Conservation (phyloP, 2,888 invertebrate genomes). For the Trachelus troglodyta region DNA sequence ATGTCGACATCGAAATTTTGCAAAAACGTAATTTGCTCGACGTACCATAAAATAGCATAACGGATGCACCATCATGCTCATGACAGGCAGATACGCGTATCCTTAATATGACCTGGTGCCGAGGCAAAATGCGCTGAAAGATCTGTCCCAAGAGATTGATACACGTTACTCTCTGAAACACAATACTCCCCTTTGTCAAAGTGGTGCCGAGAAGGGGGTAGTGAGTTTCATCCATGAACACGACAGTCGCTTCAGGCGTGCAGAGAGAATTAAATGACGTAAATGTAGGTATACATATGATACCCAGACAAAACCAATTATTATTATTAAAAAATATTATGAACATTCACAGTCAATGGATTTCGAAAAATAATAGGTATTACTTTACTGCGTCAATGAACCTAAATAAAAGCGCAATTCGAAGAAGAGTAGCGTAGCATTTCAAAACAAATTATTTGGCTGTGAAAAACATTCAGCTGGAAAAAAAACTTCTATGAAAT, state of each 20-base stretch:
- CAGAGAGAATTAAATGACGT: neutral
- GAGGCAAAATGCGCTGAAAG: neutral
- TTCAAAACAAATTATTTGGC: neutral
- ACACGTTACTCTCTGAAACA: neutral
- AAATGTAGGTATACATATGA: neutral
- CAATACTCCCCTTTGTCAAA: constrained; percentile 1
- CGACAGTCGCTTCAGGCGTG: neutral
- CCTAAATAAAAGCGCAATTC: neutral
- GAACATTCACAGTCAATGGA: neutral
- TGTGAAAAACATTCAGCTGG: neutral
- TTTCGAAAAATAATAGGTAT: neutral
- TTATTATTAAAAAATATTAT: neutral
- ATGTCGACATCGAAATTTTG: neutral
- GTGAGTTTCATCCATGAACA: neutral
- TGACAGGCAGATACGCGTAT: neutral
- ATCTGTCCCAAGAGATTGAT: constrained; percentile 4
- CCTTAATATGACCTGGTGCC: neutral
- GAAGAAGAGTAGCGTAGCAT: neutral
- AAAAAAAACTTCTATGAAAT: neutral
- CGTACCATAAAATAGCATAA: neutral
- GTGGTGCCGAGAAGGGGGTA: neutral
- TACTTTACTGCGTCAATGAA: neutral
- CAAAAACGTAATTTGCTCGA: neutral
- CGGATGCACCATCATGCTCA: neutral
- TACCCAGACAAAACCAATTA: neutral